Percentiles rank a stretch among this genome's conserved stretches.
Conservation (phyloP, 2,888 invertebrate species). For the Punctoribates punctum region DNA sequence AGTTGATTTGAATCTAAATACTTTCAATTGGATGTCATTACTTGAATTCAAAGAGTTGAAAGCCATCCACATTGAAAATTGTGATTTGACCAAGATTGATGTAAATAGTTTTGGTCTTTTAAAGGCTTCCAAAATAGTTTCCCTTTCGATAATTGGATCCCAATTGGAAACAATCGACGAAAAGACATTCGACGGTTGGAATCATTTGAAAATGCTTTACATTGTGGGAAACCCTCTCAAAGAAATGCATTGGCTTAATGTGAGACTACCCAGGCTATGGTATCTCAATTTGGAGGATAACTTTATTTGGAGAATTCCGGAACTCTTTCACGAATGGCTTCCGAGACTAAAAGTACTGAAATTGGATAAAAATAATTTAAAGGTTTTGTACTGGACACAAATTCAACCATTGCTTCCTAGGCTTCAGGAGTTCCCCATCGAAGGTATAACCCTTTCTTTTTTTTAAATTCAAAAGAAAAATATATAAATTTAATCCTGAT, state of each 20-base stretch:
- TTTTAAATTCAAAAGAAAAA: no score
- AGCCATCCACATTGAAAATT: constrained; percentile 7
- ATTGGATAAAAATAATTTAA: constrained; percentile 12
- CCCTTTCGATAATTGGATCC: background rate
- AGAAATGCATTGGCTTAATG: background rate
- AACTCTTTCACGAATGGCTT: background rate
- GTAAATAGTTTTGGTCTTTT: background rate
- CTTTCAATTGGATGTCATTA: background rate
- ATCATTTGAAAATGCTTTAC: background rate
- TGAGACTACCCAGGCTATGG: background rate
- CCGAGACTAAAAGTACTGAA: background rate
- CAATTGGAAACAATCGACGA: background rate
- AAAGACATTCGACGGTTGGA: background rate
- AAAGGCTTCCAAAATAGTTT: background rate
- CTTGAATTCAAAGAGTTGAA: background rate
- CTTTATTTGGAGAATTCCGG: background rate
- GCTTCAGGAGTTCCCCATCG: background rate
- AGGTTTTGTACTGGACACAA: background rate
- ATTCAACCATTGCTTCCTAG: background rate
- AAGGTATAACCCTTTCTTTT: no score
- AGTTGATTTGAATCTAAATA: background rate
- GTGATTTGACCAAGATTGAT: background rate
- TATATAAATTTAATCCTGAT: no score
- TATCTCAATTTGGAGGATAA: background rate
- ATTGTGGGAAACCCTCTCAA: background rate